A percentile compares a stretch with the other conserved stretches of the same genome.
Evolutionary conservation across 1,140 invertebrate genomes (phyloP).

Genomic region (Hypsibius dujardini): DNA sequence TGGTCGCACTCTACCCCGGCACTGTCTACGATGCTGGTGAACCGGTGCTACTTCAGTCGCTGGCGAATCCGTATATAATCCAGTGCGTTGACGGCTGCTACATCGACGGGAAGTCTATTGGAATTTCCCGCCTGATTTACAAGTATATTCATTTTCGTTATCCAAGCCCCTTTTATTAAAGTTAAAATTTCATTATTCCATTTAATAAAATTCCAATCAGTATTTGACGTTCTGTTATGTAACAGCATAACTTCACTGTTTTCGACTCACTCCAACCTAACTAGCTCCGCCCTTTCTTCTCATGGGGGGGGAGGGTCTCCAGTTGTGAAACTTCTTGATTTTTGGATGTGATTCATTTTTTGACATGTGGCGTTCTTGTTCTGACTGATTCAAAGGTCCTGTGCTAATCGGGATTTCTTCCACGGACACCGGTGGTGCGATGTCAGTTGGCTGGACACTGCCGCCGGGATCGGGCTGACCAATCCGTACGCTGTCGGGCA

Average conservation of each 20-base stretch:
- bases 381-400: background rate
- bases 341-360: background rate
- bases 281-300: too few species aligned
- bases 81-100: constrained; percentile 4
- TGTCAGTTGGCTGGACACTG: background rate
- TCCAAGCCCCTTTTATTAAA: too few species aligned
- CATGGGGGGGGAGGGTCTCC: too few species aligned
- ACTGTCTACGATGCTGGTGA: constrained; percentile 12
- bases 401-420: constrained; percentile 3
- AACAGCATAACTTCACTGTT: too few species aligned
- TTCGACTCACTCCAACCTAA: too few species aligned
- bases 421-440: background rate
- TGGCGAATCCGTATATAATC: constrained; percentile 8
- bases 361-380: too few species aligned
- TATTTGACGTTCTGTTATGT: too few species aligned
- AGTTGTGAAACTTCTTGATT: background rate
- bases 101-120: constrained; percentile 4
- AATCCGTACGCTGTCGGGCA: constrained; percentile 13
- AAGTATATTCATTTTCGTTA: background rate
- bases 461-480: background rate
- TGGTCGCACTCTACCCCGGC: constrained; percentile 12
- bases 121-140: constrained; percentile 14
- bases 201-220: too few species aligned
- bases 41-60: constrained; percentile 8
- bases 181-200: too few species aligned